A percentile compares a stretch with the other conserved stretches of the same genome.
phyloP scores from a whole-genome alignment of 2,888 invertebrate species.

The Athetis lepigone region DNA sequence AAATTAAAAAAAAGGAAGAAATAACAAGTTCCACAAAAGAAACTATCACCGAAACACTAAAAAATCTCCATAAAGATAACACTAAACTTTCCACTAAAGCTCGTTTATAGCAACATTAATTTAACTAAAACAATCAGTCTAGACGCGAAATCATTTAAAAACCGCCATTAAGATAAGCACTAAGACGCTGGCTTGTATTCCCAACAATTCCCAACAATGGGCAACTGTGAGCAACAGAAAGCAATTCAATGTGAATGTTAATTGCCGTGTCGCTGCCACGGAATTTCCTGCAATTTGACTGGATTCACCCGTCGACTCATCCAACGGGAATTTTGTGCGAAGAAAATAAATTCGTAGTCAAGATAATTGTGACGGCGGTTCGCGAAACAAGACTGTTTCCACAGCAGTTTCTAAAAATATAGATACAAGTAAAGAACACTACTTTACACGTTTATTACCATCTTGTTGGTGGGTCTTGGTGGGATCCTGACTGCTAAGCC shows the following conservation, averaged over 20 bases:
- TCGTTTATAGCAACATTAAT: conserved; percentile 21
- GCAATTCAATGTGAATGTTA: conserved; percentile 58
- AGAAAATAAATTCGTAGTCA: conserved; percentile 45
- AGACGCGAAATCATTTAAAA: conserved; percentile 39
- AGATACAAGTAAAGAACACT: too few relatives aligned
- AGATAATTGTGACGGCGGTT: conserved; percentile 23
- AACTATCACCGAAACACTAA: conserved; percentile 7
- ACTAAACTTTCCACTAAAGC: conserved; percentile 9
- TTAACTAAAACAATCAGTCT: conserved; percentile 19
- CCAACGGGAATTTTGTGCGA: conserved; percentile 38
- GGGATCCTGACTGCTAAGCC: too few relatives aligned
- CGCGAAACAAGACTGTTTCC: conserved; percentile 1
- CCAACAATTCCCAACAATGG: conserved; percentile 11
- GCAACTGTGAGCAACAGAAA: conserved; percentile 32
- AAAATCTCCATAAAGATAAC: conserved; percentile 19
- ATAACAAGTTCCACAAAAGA: neutral
- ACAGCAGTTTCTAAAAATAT: neutral
- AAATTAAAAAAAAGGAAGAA: neutral
- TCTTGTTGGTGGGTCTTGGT: too few relatives aligned
- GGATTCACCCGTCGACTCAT: conserved; percentile 54
- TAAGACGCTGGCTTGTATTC: conserved; percentile 9
- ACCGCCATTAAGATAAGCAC: conserved; percentile 35
- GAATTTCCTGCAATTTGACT: conserved; percentile 65
- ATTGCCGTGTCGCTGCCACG: conserved; percentile 58
- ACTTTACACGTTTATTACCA: too few relatives aligned